Base-by-base conservation (phyloP, 2,888 invertebrate species). In the Ectemnius cavifrons region DNA sequence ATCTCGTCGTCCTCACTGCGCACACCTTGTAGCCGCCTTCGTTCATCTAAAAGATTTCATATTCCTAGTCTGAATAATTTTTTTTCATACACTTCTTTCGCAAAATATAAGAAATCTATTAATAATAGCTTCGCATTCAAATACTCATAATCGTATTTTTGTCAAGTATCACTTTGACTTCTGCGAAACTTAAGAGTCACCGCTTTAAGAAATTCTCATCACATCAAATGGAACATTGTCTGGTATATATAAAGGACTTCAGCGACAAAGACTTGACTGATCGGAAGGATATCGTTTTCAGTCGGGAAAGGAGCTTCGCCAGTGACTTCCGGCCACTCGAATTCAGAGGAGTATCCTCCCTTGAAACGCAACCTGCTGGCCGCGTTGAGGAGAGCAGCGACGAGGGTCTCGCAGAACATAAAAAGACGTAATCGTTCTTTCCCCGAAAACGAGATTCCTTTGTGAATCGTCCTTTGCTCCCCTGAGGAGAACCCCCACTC, bases 1-100 rank as follows among this genome's bases (percentile, higher is more conserved):
- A 77, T 84, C 81, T 83, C 84, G 82, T 74, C 80, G 77, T 85
- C 84, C 81, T 84, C 81, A 73, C 84, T 79, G 77, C 80, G 80
- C 77, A 85, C 83, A 73, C 81, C 84, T 70, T 88, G 84, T 64
- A 84, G 71, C 84, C 84, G 86, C 85, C 87, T 87, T 78, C 86
- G 86, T 86, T 89, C 86, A 86, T 87, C 90, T 89, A 81, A 16
- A 84, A 84, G 47, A 62, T 23, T 11, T 13, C 52, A 52, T 14
- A 4, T n/a, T 2, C 14, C 37, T 37, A 37, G 4, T 37, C 23
- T 37, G 8, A 37, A 8, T 37, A 37, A n/a, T n/a, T 3, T 23
- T 3, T 2, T 23, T 23, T 23, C 23, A 23, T 23, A 37, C 37
- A 37, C 37, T 6, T 37, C 11, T 4, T 1, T 37, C 37, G 11